Base-by-base conservation (phyloP, 2,888 invertebrate genomes). In the Linnaemya tessellans region DNA sequence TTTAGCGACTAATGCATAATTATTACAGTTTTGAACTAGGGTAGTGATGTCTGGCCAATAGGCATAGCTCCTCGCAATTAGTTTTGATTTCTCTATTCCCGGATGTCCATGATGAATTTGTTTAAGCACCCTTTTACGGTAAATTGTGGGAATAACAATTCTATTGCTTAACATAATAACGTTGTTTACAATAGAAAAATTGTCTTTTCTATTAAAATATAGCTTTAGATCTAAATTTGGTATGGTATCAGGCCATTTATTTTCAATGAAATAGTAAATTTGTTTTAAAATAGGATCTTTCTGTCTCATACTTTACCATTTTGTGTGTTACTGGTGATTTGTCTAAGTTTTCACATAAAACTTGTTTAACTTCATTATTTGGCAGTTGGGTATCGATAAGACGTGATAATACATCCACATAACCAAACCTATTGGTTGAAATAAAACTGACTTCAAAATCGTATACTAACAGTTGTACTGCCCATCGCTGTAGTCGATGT, bases 41-140 rank as follows among this genome's bases (percentile, higher is more conserved):
- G 77, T 22, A 84, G 89, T 89, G 84, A 73, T 80, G 11, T 65
- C 43, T 8, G 80, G 80, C 84, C 77, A 84, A 54, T 84, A 84
- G 73, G 90, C 88, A 79, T 87, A 88, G 35, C 88, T 86, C 65
- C 88, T 83, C 8, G 89, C 90, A 15, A 89, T 64, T n/a, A 88
- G 77, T 85, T 90, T 90, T 89, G 73, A 88, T 84, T 51, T 87
- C 11, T 80, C 79, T 20, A 84, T 65, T 1, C 84, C 80, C 18
- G 56, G 84, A 80, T 88, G n/a, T 87, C 87, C 20, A 88, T 64
- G 71, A 78, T 89, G 89, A 10, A 90, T 77, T 78, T 87, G 81
- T 43, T 83, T 82, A 38, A 89, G 65, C 18, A 89, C 68, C 41
- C 87, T 25, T 68, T 84, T 86, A 10, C 84, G 84, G 20, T 75